Conservation (phyloP, 2,888 invertebrate species). For the Stenchaetothrips biformis region DNA sequence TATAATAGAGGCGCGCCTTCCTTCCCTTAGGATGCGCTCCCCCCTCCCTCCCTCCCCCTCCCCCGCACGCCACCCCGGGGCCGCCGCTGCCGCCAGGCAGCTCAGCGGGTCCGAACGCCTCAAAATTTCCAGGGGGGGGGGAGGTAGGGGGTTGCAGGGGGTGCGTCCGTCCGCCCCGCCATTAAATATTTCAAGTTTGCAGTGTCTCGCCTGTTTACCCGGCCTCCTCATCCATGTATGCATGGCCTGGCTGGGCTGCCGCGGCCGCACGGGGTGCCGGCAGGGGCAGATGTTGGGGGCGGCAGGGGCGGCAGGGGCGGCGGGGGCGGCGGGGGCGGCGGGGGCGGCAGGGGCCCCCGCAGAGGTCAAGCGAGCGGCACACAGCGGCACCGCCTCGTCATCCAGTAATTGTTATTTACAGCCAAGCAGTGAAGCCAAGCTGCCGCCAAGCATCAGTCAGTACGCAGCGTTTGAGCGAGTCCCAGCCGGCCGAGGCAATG, state of each 20-base stretch:
- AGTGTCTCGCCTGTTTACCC: conserved; percentile 22
- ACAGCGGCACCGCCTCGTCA: not conserved
- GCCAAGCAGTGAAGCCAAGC: no score
- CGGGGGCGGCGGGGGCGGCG: not conserved
- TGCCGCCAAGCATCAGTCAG: no score
- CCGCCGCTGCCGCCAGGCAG: not conserved
- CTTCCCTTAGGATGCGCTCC: not conserved
- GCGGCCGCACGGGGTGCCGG: not conserved
- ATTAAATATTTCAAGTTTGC: conserved; percentile 24
- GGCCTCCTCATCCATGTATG: conserved; percentile 20
- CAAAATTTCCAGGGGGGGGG: not conserved
- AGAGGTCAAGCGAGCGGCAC: not conserved
- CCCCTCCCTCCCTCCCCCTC: not conserved
- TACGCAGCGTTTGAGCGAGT: no score
- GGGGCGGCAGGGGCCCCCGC: not conserved
- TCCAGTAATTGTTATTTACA: not conserved
- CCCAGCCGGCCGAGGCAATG: no score
- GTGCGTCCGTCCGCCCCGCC: not conserved
- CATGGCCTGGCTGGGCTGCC: not conserved
- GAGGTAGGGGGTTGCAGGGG: no score
- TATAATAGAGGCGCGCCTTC: conserved; percentile 8
- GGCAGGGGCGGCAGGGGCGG: not conserved
- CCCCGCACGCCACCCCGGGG: not conserved
- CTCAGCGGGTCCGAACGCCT: not conserved
- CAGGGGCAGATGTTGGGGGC: not conserved